Evolutionary conservation across 2,113 vertebrate genomes (phyloP).

Genomic region (Cyphomyrus discorhynchus): DNA sequence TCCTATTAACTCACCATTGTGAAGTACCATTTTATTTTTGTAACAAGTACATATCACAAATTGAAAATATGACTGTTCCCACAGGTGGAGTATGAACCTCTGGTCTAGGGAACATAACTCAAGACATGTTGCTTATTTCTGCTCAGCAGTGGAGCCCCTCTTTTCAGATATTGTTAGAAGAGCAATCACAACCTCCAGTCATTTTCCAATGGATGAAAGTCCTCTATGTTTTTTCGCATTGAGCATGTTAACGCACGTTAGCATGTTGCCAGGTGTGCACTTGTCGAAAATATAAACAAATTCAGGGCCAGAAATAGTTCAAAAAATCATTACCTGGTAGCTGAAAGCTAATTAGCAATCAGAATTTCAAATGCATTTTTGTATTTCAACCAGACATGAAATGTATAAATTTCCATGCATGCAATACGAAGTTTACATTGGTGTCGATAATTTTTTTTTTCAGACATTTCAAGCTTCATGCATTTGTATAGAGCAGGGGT

Average conservation of each 20-base stretch:
- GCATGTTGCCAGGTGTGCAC: neutral
- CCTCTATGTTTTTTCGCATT: neutral
- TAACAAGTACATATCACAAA: neutral
- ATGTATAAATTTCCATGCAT: too few species aligned
- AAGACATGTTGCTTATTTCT: too few species aligned
- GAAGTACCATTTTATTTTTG: neutral
- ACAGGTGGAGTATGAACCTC: neutral
- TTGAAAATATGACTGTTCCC: neutral
- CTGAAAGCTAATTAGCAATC: neutral
- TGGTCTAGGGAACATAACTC: too few species aligned
- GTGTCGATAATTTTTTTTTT: too few species aligned
- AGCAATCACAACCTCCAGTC: neutral
- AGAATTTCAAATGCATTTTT: too few species aligned
- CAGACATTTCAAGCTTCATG: too few species aligned
- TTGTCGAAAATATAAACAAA: neutral
- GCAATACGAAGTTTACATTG: too few species aligned
- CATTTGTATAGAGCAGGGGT: too few species aligned
- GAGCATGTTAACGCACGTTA: neutral
- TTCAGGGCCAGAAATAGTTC: neutral
- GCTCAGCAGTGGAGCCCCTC: too few species aligned
- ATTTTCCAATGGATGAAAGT: neutral
- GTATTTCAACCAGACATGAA: too few species aligned
- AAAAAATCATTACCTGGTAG: neutral
- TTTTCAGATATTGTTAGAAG: neutral
- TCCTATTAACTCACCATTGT: neutral